Percentiles rank a stretch among this genome's conserved stretches.
phyloP scores from a whole-genome alignment of 2,113 vertebrate species.

The Syrmaticus mikado region DNA sequence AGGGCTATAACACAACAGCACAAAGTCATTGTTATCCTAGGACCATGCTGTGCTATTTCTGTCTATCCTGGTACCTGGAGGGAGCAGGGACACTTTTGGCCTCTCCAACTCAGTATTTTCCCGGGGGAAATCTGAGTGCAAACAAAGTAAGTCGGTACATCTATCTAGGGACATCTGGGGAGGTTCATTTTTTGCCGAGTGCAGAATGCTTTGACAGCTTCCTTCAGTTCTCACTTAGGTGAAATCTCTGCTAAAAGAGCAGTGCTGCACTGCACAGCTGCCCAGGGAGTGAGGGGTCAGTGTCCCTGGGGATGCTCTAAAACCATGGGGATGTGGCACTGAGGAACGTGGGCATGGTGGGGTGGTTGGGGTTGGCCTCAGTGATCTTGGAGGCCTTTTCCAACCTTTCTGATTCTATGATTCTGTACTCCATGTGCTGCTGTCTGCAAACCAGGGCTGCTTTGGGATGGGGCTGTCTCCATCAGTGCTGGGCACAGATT shows the following conservation, averaged over 20 bases:
- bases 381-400: too few relatives aligned
- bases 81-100: neutral
- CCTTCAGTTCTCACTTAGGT: neutral
- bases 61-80: neutral
- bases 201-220: neutral
- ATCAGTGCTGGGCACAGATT: rapidly evolving
- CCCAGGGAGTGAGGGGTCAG: too few relatives aligned
- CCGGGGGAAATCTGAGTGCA: neutral
- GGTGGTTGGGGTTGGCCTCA: too few relatives aligned
- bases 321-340: too few relatives aligned
- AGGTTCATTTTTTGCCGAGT: neutral
- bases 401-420: too few relatives aligned
- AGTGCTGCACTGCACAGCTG: too few relatives aligned
- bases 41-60: neutral
- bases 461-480: neutral
- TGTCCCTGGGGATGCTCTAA: neutral
- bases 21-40: neutral
- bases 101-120: neutral
- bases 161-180: neutral
- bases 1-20: neutral
- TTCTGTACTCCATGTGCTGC: neutral
- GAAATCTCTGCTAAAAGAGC: neutral
- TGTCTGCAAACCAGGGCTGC: neutral
- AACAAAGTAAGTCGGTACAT: neutral
- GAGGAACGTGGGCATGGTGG: too few relatives aligned